Percentiles rank a stretch among this genome's conserved stretches.
These are phyloP conservation scores for Ptychobarbus kaznakovi DNA, from an alignment of 2,797 vertebrate species.

Conservation along the genomic window DNA sequence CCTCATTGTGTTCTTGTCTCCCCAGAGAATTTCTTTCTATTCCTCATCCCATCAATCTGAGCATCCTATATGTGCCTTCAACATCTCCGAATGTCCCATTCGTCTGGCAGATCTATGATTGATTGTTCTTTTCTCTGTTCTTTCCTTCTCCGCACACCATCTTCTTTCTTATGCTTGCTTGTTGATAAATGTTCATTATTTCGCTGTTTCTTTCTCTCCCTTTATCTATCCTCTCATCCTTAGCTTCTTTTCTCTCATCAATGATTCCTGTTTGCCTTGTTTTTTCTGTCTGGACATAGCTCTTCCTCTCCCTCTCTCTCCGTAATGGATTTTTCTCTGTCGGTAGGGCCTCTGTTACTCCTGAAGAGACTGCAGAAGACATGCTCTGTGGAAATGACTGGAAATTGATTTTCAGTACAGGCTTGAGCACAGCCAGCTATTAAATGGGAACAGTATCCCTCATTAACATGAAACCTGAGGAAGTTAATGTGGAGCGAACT, in stretches of 20 bases:
- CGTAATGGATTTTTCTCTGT: conserved; percentile 63
- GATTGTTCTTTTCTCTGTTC: conserved; percentile 39
- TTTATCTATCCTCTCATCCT: conserved; percentile 17
- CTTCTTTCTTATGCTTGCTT: background rate
- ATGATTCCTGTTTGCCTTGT: conserved; percentile 27
- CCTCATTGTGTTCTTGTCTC: conserved; percentile 38
- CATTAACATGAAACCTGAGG: conserved; percentile 70
- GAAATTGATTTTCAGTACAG: conserved; percentile 69
- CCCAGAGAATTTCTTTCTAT: conserved; percentile 39
- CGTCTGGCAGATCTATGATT: conserved; percentile 27
- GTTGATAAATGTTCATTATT: conserved; percentile 45
- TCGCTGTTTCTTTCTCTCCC: background rate
- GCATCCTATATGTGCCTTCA: conserved; percentile 41
- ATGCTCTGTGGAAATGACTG: conserved; percentile 67
- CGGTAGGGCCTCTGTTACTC: conserved; percentile 50
- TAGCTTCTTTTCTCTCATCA: conserved; percentile 21
- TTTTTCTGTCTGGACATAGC: conserved; percentile 47
- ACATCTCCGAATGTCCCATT: conserved; percentile 25
- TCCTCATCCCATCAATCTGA: conserved; percentile 42
- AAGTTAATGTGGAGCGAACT: conserved; percentile 65
- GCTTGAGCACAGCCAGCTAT: conserved; percentile 60
- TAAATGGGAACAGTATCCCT: conserved; percentile 67
- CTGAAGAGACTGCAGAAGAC: conserved; percentile 58
- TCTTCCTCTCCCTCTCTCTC: conserved; percentile 54
- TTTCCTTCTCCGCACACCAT: conserved; percentile 30